These are phyloP conservation scores for Oryzias sinensis DNA, from an alignment of 2,797 vertebrate species.

Conservation along the genomic window DNA sequence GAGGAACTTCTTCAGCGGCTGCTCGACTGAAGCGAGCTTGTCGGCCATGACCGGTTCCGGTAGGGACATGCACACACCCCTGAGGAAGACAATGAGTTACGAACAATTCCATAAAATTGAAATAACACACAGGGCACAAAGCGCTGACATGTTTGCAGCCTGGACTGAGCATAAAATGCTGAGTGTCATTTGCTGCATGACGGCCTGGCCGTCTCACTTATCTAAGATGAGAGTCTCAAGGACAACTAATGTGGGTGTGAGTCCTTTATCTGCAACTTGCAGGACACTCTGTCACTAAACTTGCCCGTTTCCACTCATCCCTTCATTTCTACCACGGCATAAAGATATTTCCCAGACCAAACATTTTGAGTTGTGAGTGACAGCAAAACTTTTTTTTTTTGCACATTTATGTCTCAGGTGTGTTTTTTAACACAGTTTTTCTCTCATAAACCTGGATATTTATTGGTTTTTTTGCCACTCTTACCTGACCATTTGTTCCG, in stretches of 20 bases:
- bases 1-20: conserved; percentile 30
- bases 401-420: no score
- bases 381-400: no score
- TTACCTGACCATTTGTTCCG: no score
- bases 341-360: background rate
- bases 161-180: background rate
- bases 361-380: no score
- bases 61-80: conserved; percentile 33
- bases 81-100: background rate
- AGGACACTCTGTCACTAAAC: conserved; percentile 21
- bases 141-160: conserved; percentile 23
- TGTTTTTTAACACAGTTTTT: no score
- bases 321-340: background rate
- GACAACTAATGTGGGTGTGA: conserved; percentile 29
- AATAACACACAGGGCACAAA: no score
- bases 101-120: background rate
- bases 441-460: no score
- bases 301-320: background rate
- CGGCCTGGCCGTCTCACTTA: conserved; percentile 41
- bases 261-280: conserved; percentile 50
- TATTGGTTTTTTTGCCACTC: no score
- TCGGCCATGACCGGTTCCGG: conserved; percentile 44
- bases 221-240: conserved; percentile 37
- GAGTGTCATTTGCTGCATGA: conserved; percentile 13
- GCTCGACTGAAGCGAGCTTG: conserved; percentile 16